Conservation (phyloP, 2,888 invertebrate genomes). For the Macrosiphum euphorbiae region DNA sequence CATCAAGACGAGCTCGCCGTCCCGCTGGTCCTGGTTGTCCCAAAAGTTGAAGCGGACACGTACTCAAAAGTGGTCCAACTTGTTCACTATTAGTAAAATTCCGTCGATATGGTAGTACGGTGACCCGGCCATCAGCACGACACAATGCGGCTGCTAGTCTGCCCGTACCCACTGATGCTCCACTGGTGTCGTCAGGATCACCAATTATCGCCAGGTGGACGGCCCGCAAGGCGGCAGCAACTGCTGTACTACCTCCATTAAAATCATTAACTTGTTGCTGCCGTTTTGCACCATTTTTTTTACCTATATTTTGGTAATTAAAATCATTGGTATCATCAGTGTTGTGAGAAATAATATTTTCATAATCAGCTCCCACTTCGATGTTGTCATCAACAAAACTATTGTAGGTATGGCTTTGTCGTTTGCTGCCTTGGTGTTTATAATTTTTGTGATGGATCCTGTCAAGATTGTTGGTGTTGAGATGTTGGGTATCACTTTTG, state of each 20-base stretch:
- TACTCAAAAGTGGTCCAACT: not conserved
- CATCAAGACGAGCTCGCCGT: conserved; percentile 82
- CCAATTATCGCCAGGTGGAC: conserved; percentile 47
- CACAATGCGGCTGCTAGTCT: conserved; percentile 39
- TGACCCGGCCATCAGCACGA: conserved; percentile 18
- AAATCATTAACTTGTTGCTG: not conserved
- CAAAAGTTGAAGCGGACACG: conserved; percentile 38
- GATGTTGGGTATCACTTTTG: not conserved
- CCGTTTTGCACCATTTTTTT: not conserved
- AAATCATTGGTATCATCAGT: not conserved
- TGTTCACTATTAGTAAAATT: not conserved
- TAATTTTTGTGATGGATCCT: not conserved
- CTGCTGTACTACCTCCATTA: not conserved
- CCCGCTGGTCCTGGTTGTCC: conserved; percentile 79
- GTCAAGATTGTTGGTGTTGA: not conserved
- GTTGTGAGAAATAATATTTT: not conserved
- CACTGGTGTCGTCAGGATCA: not conserved
- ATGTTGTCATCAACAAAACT: not conserved
- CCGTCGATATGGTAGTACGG: conserved; percentile 27
- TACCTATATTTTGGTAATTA: not conserved
- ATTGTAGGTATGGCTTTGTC: not conserved
- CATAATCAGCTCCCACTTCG: not conserved
- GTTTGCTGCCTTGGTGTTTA: not conserved
- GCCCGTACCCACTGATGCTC: not conserved
- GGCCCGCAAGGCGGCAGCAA: conserved; percentile 4